Evolutionary conservation across 2,113 vertebrate genomes (phyloP).

Genomic region (Centropus unirufus): DNA sequence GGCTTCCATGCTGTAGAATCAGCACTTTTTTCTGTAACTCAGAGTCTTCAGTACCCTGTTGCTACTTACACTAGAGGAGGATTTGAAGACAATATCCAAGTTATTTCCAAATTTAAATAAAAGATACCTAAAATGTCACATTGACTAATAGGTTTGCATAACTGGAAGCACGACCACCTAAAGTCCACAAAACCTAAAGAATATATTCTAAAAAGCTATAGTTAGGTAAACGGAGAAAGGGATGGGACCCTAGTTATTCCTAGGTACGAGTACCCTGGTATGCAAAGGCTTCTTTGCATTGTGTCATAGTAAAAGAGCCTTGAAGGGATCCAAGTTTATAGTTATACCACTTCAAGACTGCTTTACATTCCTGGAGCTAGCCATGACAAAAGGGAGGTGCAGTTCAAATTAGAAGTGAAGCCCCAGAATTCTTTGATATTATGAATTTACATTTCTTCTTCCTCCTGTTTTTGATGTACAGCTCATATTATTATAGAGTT

Average conservation of each 20-base stretch:
- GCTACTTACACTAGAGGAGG: not conserved
- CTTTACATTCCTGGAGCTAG: not conserved
- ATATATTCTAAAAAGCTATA: not conserved
- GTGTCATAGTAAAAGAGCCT: not conserved
- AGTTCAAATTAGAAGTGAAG: not conserved
- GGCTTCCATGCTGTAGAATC: not conserved
- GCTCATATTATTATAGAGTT: not conserved
- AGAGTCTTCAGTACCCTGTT: not conserved
- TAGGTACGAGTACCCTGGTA: too few relatives aligned
- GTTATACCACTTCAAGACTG: not conserved
- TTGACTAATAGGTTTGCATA: not conserved
- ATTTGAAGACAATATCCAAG: not conserved
- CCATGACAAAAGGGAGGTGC: not conserved
- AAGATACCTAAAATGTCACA: not conserved
- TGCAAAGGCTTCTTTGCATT: not conserved
- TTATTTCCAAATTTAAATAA: not conserved
- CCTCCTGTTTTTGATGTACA: not conserved
- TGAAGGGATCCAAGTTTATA: not conserved
- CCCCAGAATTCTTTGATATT: not conserved
- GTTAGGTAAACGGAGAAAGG: not conserved
- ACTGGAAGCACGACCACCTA: not conserved
- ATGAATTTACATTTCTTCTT: not conserved
- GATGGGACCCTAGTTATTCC: accelerated
- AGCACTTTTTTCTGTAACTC: not conserved
- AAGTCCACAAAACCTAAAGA: not conserved